phyloP scores from a whole-genome alignment of 92 coral and sea anemone genomes.

The Zoanthus sansibaricus region DNA sequence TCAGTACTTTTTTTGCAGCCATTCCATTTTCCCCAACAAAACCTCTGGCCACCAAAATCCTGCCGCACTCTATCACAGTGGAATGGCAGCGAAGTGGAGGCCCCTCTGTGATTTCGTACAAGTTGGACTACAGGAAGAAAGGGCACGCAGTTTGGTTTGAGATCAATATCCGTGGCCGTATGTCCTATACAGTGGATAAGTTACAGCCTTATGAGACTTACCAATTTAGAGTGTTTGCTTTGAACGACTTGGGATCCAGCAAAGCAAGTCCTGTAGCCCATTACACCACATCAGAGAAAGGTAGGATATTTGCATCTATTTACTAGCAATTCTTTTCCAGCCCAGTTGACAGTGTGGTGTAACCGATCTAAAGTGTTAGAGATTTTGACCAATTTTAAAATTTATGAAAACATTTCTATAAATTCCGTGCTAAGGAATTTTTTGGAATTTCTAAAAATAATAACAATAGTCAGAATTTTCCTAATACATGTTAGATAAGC shows the following conservation, averaged over 20 bases:
- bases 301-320: slow-evolving; percentile 47
- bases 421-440: too few species aligned
- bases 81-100: slow-evolving; percentile 83
- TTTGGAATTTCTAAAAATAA: too few species aligned
- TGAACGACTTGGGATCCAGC: slow-evolving; percentile 81
- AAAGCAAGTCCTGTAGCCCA: slow-evolving; percentile 81
- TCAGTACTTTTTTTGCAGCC: slow-evolving; percentile 38
- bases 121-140: slow-evolving; percentile 68
- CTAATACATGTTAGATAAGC: too few species aligned
- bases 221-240: slow-evolving; percentile 82
- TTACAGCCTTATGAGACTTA: slow-evolving; percentile 78
- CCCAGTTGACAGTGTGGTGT: too few species aligned
- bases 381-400: too few species aligned
- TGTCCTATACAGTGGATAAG: slow-evolving; percentile 55
- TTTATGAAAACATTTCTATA: too few species aligned
- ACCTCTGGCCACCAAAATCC: slow-evolving; percentile 62
- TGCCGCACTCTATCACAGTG: slow-evolving; percentile 73
- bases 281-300: slow-evolving; percentile 77
- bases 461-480: too few species aligned
- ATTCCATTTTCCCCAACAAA: slow-evolving; percentile 86
- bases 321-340: too few species aligned
- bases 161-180: slow-evolving; percentile 65
- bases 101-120: slow-evolving; percentile 70
- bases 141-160: slow-evolving; percentile 67
- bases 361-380: too few species aligned